phyloP scores from a whole-genome alignment of 2,888 invertebrate species.

The Conomelus anceps region DNA sequence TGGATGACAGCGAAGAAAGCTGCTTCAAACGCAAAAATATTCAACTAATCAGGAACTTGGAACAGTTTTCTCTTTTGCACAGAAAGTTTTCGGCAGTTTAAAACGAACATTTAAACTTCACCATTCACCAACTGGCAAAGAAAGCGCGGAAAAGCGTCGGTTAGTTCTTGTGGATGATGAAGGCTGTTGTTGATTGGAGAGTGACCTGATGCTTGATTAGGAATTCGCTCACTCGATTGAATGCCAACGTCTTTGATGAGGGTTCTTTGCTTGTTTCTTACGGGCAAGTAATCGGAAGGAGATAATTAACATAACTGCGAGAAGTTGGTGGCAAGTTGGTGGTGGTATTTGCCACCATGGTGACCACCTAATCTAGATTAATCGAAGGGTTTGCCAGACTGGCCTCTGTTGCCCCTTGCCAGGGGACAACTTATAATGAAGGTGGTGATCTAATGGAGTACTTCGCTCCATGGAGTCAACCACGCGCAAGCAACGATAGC shows the following conservation, averaged over 20 bases:
- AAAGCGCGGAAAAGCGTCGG: not conserved
- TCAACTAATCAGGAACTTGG: not conserved
- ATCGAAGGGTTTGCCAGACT: not conserved
- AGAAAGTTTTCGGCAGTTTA: not conserved
- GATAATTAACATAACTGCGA: not conserved
- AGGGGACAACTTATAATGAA: not conserved
- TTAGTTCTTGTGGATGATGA: not conserved
- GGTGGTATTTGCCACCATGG: not conserved
- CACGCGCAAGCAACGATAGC: not conserved
- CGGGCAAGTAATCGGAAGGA: not conserved
- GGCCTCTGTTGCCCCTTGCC: too few relatives aligned
- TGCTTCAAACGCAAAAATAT: not conserved
- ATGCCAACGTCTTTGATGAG: not conserved
- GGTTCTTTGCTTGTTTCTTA: not conserved
- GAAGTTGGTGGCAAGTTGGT: not conserved
- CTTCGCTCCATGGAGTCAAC: not conserved
- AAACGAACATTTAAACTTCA: too few relatives aligned
- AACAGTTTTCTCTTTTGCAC: not conserved
- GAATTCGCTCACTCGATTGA: not conserved
- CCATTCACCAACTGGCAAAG: not conserved
- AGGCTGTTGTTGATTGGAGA: too few relatives aligned
- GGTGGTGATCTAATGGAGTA: not conserved
- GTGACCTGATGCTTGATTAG: not conserved
- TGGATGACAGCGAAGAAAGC: not conserved
- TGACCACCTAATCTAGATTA: not conserved